These are phyloP conservation scores for Amblyopsis rosae DNA, from an alignment of 2,113 vertebrate species.

Conservation along the genomic window DNA sequence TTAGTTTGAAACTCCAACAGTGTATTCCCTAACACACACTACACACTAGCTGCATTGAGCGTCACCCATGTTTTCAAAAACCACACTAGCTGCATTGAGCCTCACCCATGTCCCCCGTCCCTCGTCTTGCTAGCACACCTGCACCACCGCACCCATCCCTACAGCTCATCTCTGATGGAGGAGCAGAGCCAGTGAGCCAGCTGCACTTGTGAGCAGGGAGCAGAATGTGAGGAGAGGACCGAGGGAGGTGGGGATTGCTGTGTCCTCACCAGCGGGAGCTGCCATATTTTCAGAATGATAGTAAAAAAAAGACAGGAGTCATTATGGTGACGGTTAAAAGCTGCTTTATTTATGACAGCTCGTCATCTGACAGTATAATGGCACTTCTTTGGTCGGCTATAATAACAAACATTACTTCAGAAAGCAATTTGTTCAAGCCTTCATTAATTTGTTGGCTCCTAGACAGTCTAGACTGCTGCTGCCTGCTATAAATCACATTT, in stretches of 20 bases:
- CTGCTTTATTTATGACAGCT: conserved; percentile 37
- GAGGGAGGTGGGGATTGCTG: background rate
- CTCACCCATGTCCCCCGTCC: background rate
- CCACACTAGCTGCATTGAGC: background rate
- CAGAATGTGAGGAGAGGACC: background rate
- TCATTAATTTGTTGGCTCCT: conserved; percentile 27
- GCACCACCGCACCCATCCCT: conserved; percentile 57
- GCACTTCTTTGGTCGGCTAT: conserved; percentile 27
- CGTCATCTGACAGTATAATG: conserved; percentile 21
- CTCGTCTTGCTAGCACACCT: conserved; percentile 45
- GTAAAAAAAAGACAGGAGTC: conserved; percentile 22
- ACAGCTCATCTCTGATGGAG: conserved; percentile 18
- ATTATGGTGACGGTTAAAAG: conserved; percentile 9
- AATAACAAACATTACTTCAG: conserved; percentile 15
- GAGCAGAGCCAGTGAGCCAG: conserved; percentile 19
- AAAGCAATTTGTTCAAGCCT: conserved; percentile 13
- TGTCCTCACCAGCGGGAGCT: background rate
- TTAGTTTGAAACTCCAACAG: no score
- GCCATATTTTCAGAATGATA: background rate
- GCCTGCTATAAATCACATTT: conserved; percentile 3
- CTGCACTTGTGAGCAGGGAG: background rate
- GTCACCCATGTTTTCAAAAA: background rate
- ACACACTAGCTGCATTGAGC: background rate
- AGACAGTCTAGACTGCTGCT: conserved; percentile 9
- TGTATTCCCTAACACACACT: no score